Percentiles rank a stretch among this genome's conserved stretches.
Evolutionary conservation across 1,140 invertebrate genomes (phyloP).

Genomic region (Maniola jurtina): DNA sequence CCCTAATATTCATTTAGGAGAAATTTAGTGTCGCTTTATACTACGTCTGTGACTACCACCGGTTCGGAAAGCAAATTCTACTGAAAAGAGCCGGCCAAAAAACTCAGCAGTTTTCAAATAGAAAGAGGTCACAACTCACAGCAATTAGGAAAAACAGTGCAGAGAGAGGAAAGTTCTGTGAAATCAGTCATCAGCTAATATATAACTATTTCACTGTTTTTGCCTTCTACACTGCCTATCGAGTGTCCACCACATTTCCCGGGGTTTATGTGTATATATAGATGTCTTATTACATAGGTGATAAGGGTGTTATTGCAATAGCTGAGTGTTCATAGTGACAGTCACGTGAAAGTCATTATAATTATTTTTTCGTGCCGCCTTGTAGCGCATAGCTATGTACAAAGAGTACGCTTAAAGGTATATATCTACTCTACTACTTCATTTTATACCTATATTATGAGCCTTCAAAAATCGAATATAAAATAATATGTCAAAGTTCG

Average conservation of each 20-base stretch:
- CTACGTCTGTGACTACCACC: too few species aligned
- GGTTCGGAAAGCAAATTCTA: too few species aligned
- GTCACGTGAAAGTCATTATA: slow-evolving; percentile 32
- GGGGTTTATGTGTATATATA: background rate
- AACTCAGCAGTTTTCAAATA: too few species aligned
- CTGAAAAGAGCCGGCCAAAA: too few species aligned
- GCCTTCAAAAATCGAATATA: too few species aligned
- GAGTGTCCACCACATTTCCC: background rate
- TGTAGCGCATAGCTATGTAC: slow-evolving; percentile 13
- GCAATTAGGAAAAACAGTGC: too few species aligned
- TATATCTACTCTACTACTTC: background rate
- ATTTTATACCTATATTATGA: too few species aligned
- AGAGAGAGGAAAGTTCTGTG: background rate
- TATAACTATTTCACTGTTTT: slow-evolving; percentile 7
- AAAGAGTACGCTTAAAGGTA: slow-evolving; percentile 6
- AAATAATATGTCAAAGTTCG: too few species aligned
- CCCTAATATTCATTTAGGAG: too few species aligned
- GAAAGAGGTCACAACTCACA: too few species aligned
- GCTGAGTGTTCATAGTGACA: slow-evolving; percentile 2
- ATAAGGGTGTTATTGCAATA: slow-evolving; percentile 12
- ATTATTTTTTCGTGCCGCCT: slow-evolving; percentile 29
- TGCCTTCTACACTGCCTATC: background rate
- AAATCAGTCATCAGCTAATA: slow-evolving; percentile 2
- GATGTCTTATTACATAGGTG: background rate
- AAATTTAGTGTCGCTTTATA: too few species aligned